Evolutionary conservation across 2,888 invertebrate genomes (phyloP).

Genomic region (Ornithoptera priamus): DNA sequence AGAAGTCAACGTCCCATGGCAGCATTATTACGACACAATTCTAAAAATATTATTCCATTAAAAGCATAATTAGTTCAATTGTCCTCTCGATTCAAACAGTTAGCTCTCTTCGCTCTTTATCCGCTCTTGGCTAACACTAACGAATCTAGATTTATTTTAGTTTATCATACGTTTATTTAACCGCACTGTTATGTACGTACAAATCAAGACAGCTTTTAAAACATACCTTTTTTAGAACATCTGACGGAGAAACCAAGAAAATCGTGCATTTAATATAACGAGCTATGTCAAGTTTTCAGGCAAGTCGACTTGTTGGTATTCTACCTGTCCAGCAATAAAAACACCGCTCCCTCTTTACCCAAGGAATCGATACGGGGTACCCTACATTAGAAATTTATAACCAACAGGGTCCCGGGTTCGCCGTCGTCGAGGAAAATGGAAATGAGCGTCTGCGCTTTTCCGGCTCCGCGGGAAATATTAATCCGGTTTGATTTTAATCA

Average conservation of each 20-base stretch:
- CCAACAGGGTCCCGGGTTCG: slow-evolving; percentile 48
- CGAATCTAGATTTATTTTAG: slow-evolving; percentile 6
- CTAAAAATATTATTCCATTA: slow-evolving; percentile 27
- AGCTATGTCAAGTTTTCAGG: not conserved
- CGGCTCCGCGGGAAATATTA: slow-evolving; percentile 37
- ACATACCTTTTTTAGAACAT: not conserved
- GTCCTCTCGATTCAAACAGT: slow-evolving; percentile 13
- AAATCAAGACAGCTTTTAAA: not conserved
- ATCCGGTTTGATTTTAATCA: slow-evolving; percentile 40
- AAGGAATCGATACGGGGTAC: slow-evolving; percentile 62
- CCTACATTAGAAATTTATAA: slow-evolving; percentile 70
- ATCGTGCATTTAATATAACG: not conserved
- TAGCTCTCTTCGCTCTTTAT: slow-evolving; percentile 6
- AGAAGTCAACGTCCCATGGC: slow-evolving; percentile 14
- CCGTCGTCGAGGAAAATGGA: slow-evolving; percentile 52
- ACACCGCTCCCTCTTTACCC: slow-evolving; percentile 54
- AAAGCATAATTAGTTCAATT: slow-evolving; percentile 26
- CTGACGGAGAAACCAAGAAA: not conserved
- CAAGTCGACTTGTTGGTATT: slow-evolving; percentile 49
- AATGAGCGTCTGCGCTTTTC: slow-evolving; percentile 43
- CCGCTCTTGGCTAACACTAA: slow-evolving; percentile 1
- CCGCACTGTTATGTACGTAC: not conserved
- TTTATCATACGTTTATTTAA: not conserved
- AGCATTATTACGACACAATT: slow-evolving; percentile 15
- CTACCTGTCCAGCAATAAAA: slow-evolving; percentile 54